These are phyloP conservation scores for Chromis chromis DNA, from an alignment of 2,797 vertebrate genomes.

Conservation along the genomic window DNA sequence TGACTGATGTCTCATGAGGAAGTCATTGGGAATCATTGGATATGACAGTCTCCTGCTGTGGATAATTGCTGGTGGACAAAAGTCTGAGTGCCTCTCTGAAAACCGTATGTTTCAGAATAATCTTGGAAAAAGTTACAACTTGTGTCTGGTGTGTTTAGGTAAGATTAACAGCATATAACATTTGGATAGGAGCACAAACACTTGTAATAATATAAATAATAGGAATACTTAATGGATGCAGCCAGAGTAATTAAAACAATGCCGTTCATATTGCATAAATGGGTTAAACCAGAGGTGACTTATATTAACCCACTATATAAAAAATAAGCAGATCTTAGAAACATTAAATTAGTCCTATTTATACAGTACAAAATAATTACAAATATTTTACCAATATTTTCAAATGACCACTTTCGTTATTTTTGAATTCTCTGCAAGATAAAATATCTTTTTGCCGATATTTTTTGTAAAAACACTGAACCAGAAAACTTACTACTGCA, in stretches of 20 bases:
- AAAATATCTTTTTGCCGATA: neutral
- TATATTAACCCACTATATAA: too few relatives aligned
- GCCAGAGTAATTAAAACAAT: neutral
- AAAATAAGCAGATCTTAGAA: too few relatives aligned
- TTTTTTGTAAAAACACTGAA: neutral
- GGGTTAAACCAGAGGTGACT: too few relatives aligned
- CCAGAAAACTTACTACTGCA: neutral
- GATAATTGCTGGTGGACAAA: too few relatives aligned
- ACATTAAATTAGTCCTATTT: neutral
- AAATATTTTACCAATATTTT: neutral
- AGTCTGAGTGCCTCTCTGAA: neutral
- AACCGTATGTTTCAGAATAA: neutral
- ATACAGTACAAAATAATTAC: neutral
- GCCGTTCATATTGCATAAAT: neutral
- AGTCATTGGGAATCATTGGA: neutral
- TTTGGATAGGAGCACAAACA: too few relatives aligned
- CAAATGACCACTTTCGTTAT: neutral
- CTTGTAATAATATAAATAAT: too few relatives aligned
- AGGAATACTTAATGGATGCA: neutral
- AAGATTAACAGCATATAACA: too few relatives aligned
- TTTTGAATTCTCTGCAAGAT: neutral
- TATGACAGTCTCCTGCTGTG: neutral
- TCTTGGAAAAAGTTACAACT: neutral
- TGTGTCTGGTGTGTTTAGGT: too few relatives aligned
- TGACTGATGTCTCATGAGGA: conserved; percentile 39